Percentiles rank a stretch among this genome's conserved stretches.
These are phyloP conservation scores for Diplazon laetatorius DNA, from an alignment of 2,888 invertebrate genomes.

Conservation along the genomic window DNA sequence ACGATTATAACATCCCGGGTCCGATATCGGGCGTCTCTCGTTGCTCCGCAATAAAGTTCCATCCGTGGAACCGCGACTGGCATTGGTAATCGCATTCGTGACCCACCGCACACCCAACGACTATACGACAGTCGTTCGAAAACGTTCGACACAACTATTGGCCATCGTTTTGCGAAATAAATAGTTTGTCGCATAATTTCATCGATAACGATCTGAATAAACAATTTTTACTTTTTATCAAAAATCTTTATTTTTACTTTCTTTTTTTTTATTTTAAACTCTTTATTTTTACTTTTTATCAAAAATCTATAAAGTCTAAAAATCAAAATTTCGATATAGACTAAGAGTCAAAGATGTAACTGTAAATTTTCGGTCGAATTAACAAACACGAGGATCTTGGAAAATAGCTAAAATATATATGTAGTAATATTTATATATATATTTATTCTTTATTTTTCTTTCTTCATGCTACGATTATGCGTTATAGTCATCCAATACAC, in stretches of 20 bases:
- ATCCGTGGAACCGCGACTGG: constrained; percentile 25
- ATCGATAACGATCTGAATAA: no score
- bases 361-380: constrained; percentile 1
- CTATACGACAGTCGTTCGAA: neutral
- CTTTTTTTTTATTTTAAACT: no score
- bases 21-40: constrained; percentile 44
- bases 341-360: constrained; percentile 2
- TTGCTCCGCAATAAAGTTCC: constrained; percentile 33
- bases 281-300: no score
- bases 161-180: neutral
- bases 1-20: constrained; percentile 24
- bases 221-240: no score
- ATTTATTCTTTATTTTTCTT: constrained; percentile 24
- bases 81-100: constrained; percentile 27
- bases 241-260: no score
- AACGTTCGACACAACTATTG: neutral
- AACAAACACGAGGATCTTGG: constrained; percentile 1
- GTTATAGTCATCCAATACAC: constrained; percentile 13
- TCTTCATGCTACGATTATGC: constrained; percentile 17
- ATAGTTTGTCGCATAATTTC: constrained; percentile 10
- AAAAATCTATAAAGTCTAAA: no score
- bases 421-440: no score
- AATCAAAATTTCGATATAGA: neutral
- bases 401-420: no score
- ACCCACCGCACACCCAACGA: constrained; percentile 21